phyloP scores from a whole-genome alignment of 1,140 invertebrate species.

The Drosophila triauraria region DNA sequence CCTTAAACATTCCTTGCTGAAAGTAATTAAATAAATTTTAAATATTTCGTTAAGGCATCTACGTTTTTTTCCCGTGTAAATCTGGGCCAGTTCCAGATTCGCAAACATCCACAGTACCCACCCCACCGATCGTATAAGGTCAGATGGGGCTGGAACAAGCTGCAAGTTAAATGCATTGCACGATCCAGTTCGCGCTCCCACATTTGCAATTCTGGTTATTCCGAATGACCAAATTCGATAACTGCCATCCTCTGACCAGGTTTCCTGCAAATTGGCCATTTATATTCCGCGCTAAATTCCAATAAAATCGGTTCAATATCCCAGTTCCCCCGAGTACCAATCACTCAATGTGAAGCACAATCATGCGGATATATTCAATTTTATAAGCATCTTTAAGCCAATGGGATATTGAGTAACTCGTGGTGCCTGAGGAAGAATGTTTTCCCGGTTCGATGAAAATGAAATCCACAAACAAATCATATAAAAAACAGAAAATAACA shows the following conservation, averaged over 20 bases:
- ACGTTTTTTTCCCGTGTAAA: slow-evolving; percentile 1
- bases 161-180: slow-evolving; percentile 31
- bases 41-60: background rate
- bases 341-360: slow-evolving; percentile 1
- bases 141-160: slow-evolving; percentile 37
- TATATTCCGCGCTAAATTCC: slow-evolving; percentile 52
- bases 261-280: slow-evolving; percentile 41
- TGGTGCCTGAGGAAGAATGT: slow-evolving; percentile 25
- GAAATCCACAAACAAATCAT: slow-evolving; percentile 47
- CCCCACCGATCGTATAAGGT: slow-evolving; percentile 32
- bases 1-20: background rate
- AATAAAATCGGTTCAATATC: slow-evolving; percentile 22
- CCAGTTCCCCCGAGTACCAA: slow-evolving; percentile 14
- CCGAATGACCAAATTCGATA: slow-evolving; percentile 53
- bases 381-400: slow-evolving; percentile 24
- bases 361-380: slow-evolving; percentile 18
- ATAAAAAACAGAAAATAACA: slow-evolving; percentile 15
- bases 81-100: slow-evolving; percentile 46
- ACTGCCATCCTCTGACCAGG: slow-evolving; percentile 37
- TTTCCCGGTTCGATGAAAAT: slow-evolving; percentile 35
- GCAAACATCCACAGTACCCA: slow-evolving; percentile 6
- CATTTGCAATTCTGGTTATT: slow-evolving; percentile 47
- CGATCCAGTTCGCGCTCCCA: slow-evolving; percentile 39
- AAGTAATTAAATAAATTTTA: background rate
- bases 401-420: slow-evolving; percentile 43